phyloP scores from a whole-genome alignment of 2,113 vertebrate species.

The Xiphophorus hellerii region DNA sequence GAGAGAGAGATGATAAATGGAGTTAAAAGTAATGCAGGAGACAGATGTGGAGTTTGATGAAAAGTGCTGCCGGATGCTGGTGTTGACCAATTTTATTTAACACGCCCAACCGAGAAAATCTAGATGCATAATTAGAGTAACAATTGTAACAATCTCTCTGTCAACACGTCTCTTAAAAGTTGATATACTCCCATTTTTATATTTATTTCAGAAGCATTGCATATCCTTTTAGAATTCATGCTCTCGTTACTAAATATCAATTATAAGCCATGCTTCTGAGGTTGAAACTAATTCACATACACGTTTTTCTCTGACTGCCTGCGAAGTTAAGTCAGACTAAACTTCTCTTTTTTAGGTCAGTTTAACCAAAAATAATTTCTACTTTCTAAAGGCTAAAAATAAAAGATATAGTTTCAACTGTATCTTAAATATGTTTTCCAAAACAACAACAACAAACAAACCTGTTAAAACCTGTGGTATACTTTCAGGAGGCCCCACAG shows the following conservation, averaged over 20 bases:
- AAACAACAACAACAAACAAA: not conserved
- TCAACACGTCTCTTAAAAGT: not conserved
- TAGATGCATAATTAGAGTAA: not conserved
- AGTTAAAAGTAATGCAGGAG: not conserved
- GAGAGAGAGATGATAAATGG: slow-evolving; percentile 13
- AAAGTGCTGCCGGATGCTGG: not conserved
- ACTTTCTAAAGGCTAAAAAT: too few relatives aligned
- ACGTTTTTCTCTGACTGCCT: too few relatives aligned
- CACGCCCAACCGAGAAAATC: not conserved
- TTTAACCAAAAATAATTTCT: too few relatives aligned
- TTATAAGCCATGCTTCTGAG: not conserved
- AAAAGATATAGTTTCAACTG: too few relatives aligned
- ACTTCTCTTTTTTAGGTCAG: too few relatives aligned
- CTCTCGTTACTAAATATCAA: not conserved
- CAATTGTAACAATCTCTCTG: not conserved
- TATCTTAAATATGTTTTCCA: not conserved
- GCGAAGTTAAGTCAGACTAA: too few relatives aligned
- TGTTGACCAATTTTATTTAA: not conserved
- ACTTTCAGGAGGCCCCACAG: too few relatives aligned
- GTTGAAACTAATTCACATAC: too few relatives aligned
- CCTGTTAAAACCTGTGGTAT: too few relatives aligned
- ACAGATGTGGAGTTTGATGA: slow-evolving; percentile 18
- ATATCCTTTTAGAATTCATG: not conserved
- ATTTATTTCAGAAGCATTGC: not conserved
- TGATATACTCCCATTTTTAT: not conserved